A percentile compares a stretch with the other conserved stretches of the same genome.
These are phyloP conservation scores for Sphaerodactylus townsendi DNA, from an alignment of 2,113 vertebrate genomes.

Conservation along the genomic window DNA sequence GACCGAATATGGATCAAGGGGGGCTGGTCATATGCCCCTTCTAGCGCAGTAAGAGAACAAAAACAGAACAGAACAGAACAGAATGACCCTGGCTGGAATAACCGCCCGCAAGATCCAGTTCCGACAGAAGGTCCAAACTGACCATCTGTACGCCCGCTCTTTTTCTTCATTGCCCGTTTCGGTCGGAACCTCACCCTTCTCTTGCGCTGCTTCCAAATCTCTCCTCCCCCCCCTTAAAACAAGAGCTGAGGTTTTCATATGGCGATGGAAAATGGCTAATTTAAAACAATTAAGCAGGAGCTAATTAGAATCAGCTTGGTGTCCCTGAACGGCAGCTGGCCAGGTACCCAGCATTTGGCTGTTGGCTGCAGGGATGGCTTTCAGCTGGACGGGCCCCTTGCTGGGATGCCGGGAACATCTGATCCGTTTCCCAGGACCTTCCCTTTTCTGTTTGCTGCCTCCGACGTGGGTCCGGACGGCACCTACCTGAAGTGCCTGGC, in stretches of 20 bases:
- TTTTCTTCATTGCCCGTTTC: not conserved
- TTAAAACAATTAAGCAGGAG: slow-evolving; percentile 74
- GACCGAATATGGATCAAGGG: not conserved
- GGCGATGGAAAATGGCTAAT: slow-evolving; percentile 58
- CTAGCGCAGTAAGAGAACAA: not conserved
- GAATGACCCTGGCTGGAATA: not conserved
- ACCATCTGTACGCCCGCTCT: not conserved
- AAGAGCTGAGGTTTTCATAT: slow-evolving; percentile 31
- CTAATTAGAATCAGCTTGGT: slow-evolving; percentile 76
- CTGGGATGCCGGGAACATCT: slow-evolving; percentile 34
- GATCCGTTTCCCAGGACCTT: slow-evolving; percentile 21
- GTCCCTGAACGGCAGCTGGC: slow-evolving; percentile 62
- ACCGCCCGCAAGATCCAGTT: not conserved
- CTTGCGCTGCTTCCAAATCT: slow-evolving; percentile 37
- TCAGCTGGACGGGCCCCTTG: slow-evolving; percentile 18
- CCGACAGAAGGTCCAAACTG: rapidly evolving
- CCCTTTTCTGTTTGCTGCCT: not conserved
- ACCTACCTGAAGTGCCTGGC: slow-evolving; percentile 71
- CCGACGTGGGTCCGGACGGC: not conserved
- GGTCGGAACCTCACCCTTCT: slow-evolving; percentile 4
- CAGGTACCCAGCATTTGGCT: slow-evolving; percentile 58
- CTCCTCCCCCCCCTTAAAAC: slow-evolving; percentile 29
- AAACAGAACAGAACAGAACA: not conserved
- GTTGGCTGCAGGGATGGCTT: slow-evolving; percentile 32
- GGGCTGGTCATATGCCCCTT: not conserved